Percentiles rank a stretch among this genome's conserved stretches.
Conservation (phyloP, 2,113 vertebrate species). For the Podiceps cristatus region DNA sequence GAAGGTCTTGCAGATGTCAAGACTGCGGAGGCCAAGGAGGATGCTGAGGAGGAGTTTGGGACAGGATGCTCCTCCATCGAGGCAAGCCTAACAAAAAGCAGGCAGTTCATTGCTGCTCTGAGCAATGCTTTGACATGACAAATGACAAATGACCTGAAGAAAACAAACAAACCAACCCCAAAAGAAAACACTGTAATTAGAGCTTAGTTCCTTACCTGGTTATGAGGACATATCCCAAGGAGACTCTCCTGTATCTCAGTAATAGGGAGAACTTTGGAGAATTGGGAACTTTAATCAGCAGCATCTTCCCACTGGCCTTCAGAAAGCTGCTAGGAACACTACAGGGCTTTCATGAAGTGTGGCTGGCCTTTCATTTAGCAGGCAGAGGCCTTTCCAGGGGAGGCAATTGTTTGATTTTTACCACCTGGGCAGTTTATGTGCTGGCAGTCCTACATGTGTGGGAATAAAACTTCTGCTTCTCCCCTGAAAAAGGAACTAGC, state of each 20-base stretch:
- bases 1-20: not conserved
- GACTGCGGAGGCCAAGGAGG: not conserved
- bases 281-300: not conserved
- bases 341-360: not conserved
- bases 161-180: not conserved
- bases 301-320: not conserved
- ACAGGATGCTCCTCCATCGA: not conserved
- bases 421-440: not conserved
- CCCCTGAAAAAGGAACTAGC: not conserved
- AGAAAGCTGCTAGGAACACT: not conserved
- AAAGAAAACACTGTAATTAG: not conserved
- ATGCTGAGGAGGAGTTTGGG: not conserved
- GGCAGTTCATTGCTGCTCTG: not conserved
- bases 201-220: not conserved
- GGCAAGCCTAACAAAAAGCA: not conserved
- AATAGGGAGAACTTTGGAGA: not conserved
- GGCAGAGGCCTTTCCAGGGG: not conserved
- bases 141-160: not conserved
- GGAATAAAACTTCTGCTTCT: not conserved
- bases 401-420: not conserved
- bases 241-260: not conserved
- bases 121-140: not conserved
- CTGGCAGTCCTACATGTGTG: not conserved
- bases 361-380: not conserved
- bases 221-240: not conserved